These are phyloP conservation scores for Luperina nickerlii DNA, from an alignment of 2,888 invertebrate species.

Conservation along the genomic window DNA sequence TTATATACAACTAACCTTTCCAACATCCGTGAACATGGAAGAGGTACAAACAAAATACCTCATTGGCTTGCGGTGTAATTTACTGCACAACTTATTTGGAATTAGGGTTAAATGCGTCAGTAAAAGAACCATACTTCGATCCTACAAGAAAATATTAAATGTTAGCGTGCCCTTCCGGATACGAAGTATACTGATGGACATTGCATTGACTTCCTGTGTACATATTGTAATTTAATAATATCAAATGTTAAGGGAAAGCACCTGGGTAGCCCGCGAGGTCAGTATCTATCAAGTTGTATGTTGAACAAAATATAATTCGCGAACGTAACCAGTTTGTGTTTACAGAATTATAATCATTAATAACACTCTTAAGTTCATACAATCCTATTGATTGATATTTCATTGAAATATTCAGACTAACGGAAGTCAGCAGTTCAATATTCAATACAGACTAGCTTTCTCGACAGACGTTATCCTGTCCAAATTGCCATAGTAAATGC, in stretches of 20 bases:
- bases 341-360: too few species aligned
- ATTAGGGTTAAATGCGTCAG: slow-evolving; percentile 25
- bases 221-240: background rate
- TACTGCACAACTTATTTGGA: slow-evolving; percentile 61
- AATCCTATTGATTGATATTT: too few species aligned
- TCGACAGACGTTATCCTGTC: too few species aligned
- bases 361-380: too few species aligned
- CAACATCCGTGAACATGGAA: slow-evolving; percentile 67
- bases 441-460: too few species aligned
- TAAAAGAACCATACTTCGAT: background rate
- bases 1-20: slow-evolving; percentile 64
- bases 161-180: background rate
- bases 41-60: slow-evolving; percentile 75
- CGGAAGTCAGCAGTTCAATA: too few species aligned
- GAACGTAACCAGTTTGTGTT: too few species aligned
- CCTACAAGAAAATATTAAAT: slow-evolving; percentile 18
- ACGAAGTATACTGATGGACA: background rate
- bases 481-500: too few species aligned
- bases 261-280: too few species aligned
- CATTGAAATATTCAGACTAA: too few species aligned
- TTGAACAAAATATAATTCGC: too few species aligned
- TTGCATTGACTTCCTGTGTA: background rate
- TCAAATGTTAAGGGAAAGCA: background rate
- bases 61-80: slow-evolving; percentile 70
- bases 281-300: too few species aligned